Evolutionary conservation across 1,140 invertebrate species (phyloP), one percentile per base, ranked within the genome.

Genomic region (Microplitis mediator): DNA sequence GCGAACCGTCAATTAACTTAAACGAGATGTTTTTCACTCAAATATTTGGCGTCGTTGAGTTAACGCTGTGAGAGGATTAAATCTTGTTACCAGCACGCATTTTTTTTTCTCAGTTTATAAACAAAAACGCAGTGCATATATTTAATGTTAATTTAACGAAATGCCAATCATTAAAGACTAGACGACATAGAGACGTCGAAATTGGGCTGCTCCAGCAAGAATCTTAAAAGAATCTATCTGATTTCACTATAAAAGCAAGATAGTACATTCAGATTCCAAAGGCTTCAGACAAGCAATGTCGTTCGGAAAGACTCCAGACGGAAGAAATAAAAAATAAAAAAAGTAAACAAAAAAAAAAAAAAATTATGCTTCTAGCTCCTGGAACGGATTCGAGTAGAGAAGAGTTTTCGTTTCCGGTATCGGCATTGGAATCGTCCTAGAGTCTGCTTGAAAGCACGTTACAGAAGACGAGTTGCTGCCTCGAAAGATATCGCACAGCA

Each of bases 331-430:
- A 32, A 32, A 32, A 32, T 11, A 31, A 11, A 14, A 60, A 58
- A 32, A 13, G n/a, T n/a, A n/a, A n/a, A n/a, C 31, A 58, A 56
- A 45, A 69, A 35, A 45, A 23, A 61, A 50, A 64, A 13, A 63
- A 63, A 50, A 63, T n/a, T 39, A 72, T 52, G 52, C 50, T 23
- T 72, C 34, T 39, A 39, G 50, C 61, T 34, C 68, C 60, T 14
- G 23, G 52, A 67, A 58, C 58, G 36, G 61, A 61, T 73, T 67
- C 45, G 14, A 58, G 60, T 31, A 32, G 16, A 64, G 36, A 35
- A 35, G 35, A 73, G 60, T 72, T 72, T 72, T 61, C 67, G 52
- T 69, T 14, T 56, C 50, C 62, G 62, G 62, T 64, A 64, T 64
- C 62, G 62, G 36, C 62, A n/a, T 64, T 64, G 36, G 35, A 64